phyloP scores from a whole-genome alignment of 2,797 vertebrate species.

The Mycteria americana region DNA sequence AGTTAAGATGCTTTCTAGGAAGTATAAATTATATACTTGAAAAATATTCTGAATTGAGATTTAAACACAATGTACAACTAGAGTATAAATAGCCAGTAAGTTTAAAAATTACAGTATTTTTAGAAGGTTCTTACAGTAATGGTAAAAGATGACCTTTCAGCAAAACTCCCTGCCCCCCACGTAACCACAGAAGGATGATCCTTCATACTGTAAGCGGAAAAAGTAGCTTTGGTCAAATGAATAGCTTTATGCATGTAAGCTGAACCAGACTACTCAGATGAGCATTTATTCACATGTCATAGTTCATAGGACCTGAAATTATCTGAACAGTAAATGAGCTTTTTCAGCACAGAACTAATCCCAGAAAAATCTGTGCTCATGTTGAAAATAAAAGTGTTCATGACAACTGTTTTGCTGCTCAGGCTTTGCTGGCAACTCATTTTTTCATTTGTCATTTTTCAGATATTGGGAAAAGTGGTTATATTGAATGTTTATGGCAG shows the following conservation, averaged over 20 bases:
- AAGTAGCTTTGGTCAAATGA: background rate
- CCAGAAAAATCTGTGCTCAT: background rate
- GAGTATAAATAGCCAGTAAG: background rate
- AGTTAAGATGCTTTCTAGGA: slow-evolving; percentile 10
- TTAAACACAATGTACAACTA: background rate
- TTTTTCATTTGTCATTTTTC: background rate
- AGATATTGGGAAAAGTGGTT: background rate
- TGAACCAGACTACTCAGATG: background rate
- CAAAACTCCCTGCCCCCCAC: background rate
- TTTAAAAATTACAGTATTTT: background rate
- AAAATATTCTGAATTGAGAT: background rate
- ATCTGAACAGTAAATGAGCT: background rate
- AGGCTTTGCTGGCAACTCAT: background rate
- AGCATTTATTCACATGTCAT: background rate
- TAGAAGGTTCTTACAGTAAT: background rate
- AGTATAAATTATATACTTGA: background rate
- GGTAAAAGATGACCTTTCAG: background rate
- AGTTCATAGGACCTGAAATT: slow-evolving; percentile 32
- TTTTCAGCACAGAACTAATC: background rate
- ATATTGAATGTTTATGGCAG: background rate
- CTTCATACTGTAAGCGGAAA: background rate
- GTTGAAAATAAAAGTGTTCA: background rate
- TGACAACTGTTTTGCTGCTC: background rate
- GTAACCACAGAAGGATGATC: background rate
- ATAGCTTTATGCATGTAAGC: background rate